Percentiles rank a stretch among this genome's conserved stretches.
Evolutionary conservation across 2,797 vertebrate species (phyloP).

Genomic region (Neosilurus hyrtlii): DNA sequence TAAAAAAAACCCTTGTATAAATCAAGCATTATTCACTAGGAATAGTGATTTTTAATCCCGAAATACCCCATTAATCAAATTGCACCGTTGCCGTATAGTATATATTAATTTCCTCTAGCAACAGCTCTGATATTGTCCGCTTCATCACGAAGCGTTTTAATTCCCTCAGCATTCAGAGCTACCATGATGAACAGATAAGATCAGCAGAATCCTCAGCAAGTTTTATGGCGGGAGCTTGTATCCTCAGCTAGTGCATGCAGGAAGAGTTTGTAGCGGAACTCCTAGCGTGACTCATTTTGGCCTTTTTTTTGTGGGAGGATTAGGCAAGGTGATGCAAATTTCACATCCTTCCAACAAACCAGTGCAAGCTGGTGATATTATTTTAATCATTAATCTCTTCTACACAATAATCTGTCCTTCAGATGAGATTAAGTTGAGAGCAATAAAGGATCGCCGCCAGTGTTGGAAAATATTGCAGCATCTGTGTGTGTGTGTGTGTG

Average conservation of each 20-base stretch:
- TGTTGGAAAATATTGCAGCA: slow-evolving; percentile 43
- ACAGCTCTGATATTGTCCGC: neutral
- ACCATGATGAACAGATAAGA: neutral
- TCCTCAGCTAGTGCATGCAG: neutral
- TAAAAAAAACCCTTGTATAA: no score
- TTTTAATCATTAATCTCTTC: slow-evolving; percentile 53
- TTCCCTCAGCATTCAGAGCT: neutral
- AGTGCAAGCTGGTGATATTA: slow-evolving; percentile 33
- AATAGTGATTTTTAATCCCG: no score
- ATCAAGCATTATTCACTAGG: no score
- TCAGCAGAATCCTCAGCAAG: neutral
- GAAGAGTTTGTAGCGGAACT: neutral
- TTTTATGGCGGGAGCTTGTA: no score
- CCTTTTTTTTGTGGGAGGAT: neutral
- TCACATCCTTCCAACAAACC: slow-evolving; percentile 34
- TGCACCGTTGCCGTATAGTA: no score
- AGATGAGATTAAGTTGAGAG: slow-evolving; percentile 49
- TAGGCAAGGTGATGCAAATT: neutral
- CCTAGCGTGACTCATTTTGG: neutral
- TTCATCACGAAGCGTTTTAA: neutral
- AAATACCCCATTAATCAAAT: no score
- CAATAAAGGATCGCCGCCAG: slow-evolving; percentile 44
- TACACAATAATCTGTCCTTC: slow-evolving; percentile 44
- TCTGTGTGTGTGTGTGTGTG: slow-evolving; percentile 7
- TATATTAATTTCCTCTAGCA: neutral